Evolutionary conservation across 2,888 invertebrate genomes (phyloP).

Genomic region (Heliconius ismenius): DNA sequence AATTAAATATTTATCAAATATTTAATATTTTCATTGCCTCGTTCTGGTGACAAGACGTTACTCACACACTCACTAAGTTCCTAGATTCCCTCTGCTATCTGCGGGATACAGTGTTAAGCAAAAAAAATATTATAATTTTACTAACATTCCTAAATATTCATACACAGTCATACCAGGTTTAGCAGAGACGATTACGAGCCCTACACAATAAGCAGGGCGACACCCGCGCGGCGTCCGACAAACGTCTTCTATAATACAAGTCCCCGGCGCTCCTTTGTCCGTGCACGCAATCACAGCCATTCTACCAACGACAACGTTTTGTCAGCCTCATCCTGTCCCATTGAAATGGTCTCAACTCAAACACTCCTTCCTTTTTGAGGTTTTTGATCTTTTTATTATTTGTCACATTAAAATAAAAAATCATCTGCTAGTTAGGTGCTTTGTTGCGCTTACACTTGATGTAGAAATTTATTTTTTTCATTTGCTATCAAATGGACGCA

Average conservation of each 20-base stretch:
- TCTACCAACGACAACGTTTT: conserved; percentile 33
- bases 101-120: too few species aligned
- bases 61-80: too few species aligned
- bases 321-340: conserved; percentile 32
- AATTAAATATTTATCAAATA: too few species aligned
- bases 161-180: background rate
- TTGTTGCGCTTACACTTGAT: background rate
- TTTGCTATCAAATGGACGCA: too few species aligned
- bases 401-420: background rate
- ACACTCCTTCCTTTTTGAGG: background rate
- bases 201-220: conserved; percentile 6
- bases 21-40: too few species aligned
- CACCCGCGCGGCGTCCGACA: conserved; percentile 14
- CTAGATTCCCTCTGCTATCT: too few species aligned
- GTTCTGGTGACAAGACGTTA: too few species aligned
- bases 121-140: background rate
- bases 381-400: background rate
- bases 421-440: background rate
- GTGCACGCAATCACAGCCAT: conserved; percentile 22
- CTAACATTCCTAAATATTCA: background rate
- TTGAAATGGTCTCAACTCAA: conserved; percentile 22
- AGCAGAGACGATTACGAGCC: background rate
- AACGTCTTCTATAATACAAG: conserved; percentile 18
- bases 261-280: conserved; percentile 19
- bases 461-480: too few species aligned